These are phyloP conservation scores for Agrochola circellaris DNA, from an alignment of 2,888 invertebrate genomes.

Conservation along the genomic window DNA sequence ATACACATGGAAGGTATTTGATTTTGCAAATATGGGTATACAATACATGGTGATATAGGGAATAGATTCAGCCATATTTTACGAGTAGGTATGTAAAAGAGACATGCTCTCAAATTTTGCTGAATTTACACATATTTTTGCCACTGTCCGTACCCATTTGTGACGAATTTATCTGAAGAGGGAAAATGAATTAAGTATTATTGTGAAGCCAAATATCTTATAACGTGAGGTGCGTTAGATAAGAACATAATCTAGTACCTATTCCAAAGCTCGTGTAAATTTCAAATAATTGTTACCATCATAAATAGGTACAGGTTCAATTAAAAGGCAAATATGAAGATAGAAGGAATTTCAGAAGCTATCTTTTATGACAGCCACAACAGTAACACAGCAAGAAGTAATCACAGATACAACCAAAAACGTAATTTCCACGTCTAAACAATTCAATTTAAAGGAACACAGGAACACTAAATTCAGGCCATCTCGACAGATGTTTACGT, in stretches of 20 bases:
- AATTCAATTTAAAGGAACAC: slow-evolving; percentile 22
- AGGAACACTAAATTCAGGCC: slow-evolving; percentile 37
- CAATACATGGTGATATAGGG: no score
- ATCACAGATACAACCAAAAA: slow-evolving; percentile 22
- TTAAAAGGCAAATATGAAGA: not conserved
- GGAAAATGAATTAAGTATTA: not conserved
- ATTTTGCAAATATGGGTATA: no score
- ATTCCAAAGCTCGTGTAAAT: not conserved
- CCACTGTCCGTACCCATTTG: no score
- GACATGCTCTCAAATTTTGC: no score
- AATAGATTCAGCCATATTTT: no score
- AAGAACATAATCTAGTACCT: not conserved
- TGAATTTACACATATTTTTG: no score
- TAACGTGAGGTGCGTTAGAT: not conserved
- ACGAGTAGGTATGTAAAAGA: no score
- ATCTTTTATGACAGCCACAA: not conserved
- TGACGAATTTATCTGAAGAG: no score
- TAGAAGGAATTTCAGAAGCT: not conserved
- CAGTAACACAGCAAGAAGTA: slow-evolving; percentile 15
- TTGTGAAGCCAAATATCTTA: not conserved
- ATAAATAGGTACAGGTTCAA: no score
- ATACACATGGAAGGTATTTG: no score
- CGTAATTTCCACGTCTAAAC: slow-evolving; percentile 5
- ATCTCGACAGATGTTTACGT: slow-evolving; percentile 55
- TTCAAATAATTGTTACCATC: no score